Evolutionary conservation across 2,888 invertebrate genomes (phyloP).

Genomic region (Drosophila stalkeri): DNA sequence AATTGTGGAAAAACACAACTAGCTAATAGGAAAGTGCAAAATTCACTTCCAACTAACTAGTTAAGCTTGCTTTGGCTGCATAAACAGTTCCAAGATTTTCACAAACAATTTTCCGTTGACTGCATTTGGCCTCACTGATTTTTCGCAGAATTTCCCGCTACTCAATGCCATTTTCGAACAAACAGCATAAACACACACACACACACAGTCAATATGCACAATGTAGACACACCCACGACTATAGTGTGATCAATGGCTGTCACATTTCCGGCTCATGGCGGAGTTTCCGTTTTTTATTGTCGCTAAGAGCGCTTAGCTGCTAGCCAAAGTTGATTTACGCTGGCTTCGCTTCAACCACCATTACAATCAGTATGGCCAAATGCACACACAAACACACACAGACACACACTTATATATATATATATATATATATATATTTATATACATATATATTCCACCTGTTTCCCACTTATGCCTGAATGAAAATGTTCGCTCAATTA

Average conservation of each 20-base stretch:
- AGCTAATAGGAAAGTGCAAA: background rate
- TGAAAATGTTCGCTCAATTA: constrained; percentile 83
- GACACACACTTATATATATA: too few relatives aligned
- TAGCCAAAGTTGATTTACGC: constrained; percentile 54
- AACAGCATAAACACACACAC: constrained; percentile 11
- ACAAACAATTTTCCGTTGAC: background rate
- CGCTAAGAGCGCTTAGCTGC: constrained; percentile 16
- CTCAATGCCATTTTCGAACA: background rate
- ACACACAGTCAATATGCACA: background rate
- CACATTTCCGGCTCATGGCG: constrained; percentile 63
- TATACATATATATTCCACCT: constrained; percentile 18
- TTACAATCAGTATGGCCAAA: constrained; percentile 10
- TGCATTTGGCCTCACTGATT: background rate
- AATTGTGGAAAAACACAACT: constrained; percentile 2
- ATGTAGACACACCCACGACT: constrained; percentile 5
- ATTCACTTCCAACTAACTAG: background rate
- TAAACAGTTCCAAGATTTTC: background rate
- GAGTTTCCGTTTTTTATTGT: constrained; percentile 56
- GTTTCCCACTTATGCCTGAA: constrained; percentile 69
- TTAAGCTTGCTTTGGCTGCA: background rate
- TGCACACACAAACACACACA: constrained; percentile 8
- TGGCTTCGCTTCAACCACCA: constrained; percentile 27
- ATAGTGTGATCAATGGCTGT: constrained; percentile 68
- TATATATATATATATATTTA: constrained; percentile 3
- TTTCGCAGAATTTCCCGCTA: background rate